These are phyloP conservation scores for Pachycephala philippinensis DNA, from an alignment of 2,113 vertebrate species.

Conservation along the genomic window DNA sequence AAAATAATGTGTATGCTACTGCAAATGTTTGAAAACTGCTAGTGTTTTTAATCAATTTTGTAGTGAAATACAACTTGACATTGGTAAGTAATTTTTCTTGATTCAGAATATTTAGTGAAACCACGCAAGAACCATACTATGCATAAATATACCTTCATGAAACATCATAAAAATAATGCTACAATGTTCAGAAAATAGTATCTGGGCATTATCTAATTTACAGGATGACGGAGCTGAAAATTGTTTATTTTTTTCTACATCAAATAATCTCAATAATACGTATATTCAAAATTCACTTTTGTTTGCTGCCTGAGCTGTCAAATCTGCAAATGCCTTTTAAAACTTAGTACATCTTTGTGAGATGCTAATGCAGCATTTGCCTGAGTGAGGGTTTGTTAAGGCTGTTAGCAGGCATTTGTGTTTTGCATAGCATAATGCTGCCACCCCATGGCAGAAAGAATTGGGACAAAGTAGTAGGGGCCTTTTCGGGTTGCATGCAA, in stretches of 20 bases:
- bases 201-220: neutral
- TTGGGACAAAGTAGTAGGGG: neutral
- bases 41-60: neutral
- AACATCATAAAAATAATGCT: neutral
- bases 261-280: neutral
- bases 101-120: neutral
- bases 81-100: neutral
- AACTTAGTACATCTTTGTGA: neutral
- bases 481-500: neutral
- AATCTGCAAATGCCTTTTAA: neutral
- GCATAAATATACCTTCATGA: neutral
- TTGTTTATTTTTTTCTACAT: neutral
- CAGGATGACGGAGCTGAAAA: neutral
- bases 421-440: constrained; percentile 64
- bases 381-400: neutral
- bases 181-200: neutral
- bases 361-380: neutral
- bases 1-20: neutral
- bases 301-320: neutral
- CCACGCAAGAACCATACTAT: neutral
- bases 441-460: constrained; percentile 66
- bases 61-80: neutral
- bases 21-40: neutral
- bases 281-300: neutral
- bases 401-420: neutral